A percentile compares a stretch with the other conserved stretches of the same genome.
Conservation (phyloP, 2,888 invertebrate species). For the Pachliopta kotzebuea region DNA sequence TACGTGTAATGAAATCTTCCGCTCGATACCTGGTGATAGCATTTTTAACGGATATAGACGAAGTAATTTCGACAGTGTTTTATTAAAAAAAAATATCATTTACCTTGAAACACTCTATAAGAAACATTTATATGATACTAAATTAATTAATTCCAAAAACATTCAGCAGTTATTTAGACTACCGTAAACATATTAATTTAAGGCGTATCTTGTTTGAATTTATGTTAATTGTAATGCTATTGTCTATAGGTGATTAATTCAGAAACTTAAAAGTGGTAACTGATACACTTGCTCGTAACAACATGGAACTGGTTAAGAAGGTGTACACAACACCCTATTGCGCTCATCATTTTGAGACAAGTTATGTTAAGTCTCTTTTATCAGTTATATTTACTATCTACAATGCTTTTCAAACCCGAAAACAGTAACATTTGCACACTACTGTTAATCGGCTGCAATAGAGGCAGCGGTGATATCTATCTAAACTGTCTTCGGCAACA, state of each 20-base stretch:
- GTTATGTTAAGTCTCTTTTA: too few species aligned
- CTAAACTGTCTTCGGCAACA: too few species aligned
- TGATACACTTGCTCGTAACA: constrained; percentile 20
- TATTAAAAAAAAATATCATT: background rate
- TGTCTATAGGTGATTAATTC: constrained; percentile 22
- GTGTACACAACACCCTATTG: too few species aligned
- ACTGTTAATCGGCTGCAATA: too few species aligned
- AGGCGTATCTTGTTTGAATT: constrained; percentile 20
- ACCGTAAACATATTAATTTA: background rate
- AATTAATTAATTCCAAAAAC: background rate
- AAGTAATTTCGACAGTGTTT: constrained; percentile 5
- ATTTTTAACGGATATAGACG: constrained; percentile 24
- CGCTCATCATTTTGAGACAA: too few species aligned
- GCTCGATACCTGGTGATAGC: constrained; percentile 28
- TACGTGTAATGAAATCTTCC: constrained; percentile 78
- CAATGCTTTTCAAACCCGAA: too few species aligned
- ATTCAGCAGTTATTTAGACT: background rate
- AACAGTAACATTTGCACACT: too few species aligned
- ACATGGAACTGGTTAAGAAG: too few species aligned
- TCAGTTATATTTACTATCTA: too few species aligned
- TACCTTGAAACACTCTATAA: too few species aligned
- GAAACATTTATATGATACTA: too few species aligned
- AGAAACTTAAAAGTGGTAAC: constrained; percentile 13
- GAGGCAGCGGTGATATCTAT: too few species aligned
- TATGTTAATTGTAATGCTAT: constrained; percentile 19